Base-by-base conservation (phyloP, 2,888 invertebrate species). In the Parnassius glacialis region DNA sequence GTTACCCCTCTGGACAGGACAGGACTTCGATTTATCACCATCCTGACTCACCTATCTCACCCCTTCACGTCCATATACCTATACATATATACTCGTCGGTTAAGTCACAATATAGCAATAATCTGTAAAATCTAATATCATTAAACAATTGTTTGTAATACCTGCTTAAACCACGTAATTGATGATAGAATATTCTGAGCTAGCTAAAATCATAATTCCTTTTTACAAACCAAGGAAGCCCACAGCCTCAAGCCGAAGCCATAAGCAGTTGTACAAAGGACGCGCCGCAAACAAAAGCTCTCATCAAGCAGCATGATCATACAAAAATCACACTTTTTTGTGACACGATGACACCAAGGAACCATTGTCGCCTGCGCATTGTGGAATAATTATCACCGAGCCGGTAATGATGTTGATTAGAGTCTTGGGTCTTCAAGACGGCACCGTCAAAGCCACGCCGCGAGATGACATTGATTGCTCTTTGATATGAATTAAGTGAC, bases 301-400 rank as follows among this genome's bases (percentile, higher is more conserved):
- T 63, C 65, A 65, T 65, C 65, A 65, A 20, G 12, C 42, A 41
- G 59, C 59, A 59, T 65, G 65, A 65, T 56, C 58, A 47, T 55
- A 61, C 65, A 65, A 47, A 64, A 62, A 58, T 61, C 55, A 55
- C 60, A 55, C 50, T 57, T 65, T 61, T 61, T 58, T 60, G 60
- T 62, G 57, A 56, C 56, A 60, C 61, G 65, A 70, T 70, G 70
- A 71, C 71, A 65, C 61, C 48, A 64, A 64, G 63, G 61, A 64
- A 60, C 59, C 61, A 69, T 68, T 68, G 69, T 68, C 68, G 64
- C 67, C 51, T 60, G 56, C n/a, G 48, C 48, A 54, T 54, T 52
- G 59, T 47, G 16, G 47, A 45, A 44, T 61, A 61, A 61, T 61
- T 61, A 61, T 61, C 55, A 56, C 45, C 44, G 43, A 50, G 52